Percentiles rank a stretch among this genome's conserved stretches.
Evolutionary conservation across 2,888 invertebrate genomes (phyloP).

Genomic region (Zeuzera pyrina): DNA sequence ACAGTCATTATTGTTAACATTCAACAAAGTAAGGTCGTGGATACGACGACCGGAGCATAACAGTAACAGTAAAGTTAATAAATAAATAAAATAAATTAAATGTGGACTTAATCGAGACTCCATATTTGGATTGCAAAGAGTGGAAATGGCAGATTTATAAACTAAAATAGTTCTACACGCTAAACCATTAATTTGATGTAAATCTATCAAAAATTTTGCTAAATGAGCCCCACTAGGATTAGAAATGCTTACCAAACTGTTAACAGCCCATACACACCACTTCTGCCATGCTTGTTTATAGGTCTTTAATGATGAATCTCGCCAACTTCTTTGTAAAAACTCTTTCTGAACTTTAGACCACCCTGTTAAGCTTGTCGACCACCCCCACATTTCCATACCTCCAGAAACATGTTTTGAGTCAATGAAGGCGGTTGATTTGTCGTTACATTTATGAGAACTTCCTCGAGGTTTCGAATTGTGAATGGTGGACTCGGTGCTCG

Average conservation of each 20-base stretch:
- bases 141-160: constrained; percentile 1
- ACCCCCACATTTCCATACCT: background rate
- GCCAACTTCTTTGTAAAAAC: background rate
- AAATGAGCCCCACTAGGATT: background rate
- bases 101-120: background rate
- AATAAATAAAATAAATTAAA: no score
- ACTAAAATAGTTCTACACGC: constrained; percentile 6
- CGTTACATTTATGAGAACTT: no score
- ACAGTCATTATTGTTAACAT: background rate
- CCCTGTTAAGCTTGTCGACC: background rate
- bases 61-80: constrained; percentile 6
- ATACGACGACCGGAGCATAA: constrained; percentile 7
- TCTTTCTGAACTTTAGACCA: background rate
- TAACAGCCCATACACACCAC: background rate
- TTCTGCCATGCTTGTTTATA: background rate
- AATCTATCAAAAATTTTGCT: background rate
- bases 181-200: background rate
- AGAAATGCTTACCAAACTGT: background rate
- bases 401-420: background rate
- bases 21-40: constrained; percentile 4
- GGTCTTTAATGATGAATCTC: background rate
- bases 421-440: constrained; percentile 3
- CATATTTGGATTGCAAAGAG: constrained; percentile 3
- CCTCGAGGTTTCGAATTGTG: constrained; percentile 4
- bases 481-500: constrained; percentile 6